Conservation (phyloP, 2,888 invertebrate genomes). For the Nomada ferruginata region DNA sequence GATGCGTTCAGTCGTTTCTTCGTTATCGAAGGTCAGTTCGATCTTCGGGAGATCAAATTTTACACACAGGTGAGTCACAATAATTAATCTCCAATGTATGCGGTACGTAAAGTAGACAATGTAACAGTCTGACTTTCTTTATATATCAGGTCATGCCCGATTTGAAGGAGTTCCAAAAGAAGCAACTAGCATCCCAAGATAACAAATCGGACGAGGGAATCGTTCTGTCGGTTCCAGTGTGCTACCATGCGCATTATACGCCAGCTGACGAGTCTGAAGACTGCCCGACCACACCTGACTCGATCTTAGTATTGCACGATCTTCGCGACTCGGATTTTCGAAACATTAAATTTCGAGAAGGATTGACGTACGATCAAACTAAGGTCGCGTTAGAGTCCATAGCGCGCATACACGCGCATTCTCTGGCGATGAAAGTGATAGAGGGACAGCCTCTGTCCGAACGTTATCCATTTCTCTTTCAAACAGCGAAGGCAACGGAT, state of each 20-base stretch:
- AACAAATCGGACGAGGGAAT: slow-evolving; percentile 81
- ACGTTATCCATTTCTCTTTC: slow-evolving; percentile 89
- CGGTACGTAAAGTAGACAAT: background rate
- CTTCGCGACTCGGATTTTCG: slow-evolving; percentile 88
- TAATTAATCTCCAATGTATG: background rate
- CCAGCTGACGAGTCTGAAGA: slow-evolving; percentile 82
- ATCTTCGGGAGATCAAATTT: slow-evolving; percentile 92
- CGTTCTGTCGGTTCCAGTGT: slow-evolving; percentile 89
- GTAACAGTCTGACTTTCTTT: slow-evolving; percentile 30
- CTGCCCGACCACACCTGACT: slow-evolving; percentile 86
- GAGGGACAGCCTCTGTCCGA: slow-evolving; percentile 85
- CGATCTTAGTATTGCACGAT: slow-evolving; percentile 90
- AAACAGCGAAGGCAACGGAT: slow-evolving; percentile 91
- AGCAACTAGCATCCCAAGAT: slow-evolving; percentile 77
- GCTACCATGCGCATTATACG: slow-evolving; percentile 88
- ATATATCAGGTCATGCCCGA: slow-evolving; percentile 89
- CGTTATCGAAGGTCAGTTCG: slow-evolving; percentile 93
- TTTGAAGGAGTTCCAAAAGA: slow-evolving; percentile 87
- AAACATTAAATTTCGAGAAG: slow-evolving; percentile 89
- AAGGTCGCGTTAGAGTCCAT: slow-evolving; percentile 90
- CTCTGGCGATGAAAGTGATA: slow-evolving; percentile 87
- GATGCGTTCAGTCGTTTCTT: slow-evolving; percentile 92
- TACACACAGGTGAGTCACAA: slow-evolving; percentile 89
- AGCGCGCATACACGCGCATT: slow-evolving; percentile 90
- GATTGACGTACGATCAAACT: slow-evolving; percentile 88